Conservation (phyloP, 2,888 invertebrate genomes). For the Ochropacha duplaris region DNA sequence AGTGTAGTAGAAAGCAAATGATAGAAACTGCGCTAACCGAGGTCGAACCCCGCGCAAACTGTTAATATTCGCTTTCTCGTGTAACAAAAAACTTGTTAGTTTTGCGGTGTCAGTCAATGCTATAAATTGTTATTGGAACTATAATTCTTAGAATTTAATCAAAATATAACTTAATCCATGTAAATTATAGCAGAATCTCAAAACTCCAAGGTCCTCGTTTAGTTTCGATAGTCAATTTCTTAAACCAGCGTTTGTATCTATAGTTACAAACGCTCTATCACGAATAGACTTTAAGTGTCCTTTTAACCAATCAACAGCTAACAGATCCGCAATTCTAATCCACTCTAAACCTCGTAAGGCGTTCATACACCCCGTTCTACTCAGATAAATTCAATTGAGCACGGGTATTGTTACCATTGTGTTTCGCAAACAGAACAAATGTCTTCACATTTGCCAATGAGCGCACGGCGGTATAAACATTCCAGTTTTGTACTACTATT, state of each 20-base stretch:
- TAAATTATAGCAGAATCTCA: neutral
- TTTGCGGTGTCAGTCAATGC: conserved; percentile 11
- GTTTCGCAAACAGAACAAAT: neutral
- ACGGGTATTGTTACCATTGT: neutral
- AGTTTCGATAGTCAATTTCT: neutral
- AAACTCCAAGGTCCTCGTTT: neutral
- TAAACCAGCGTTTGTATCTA: neutral
- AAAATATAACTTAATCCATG: neutral
- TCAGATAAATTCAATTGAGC: neutral
- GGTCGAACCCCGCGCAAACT: conserved; percentile 39
- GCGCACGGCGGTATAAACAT: neutral
- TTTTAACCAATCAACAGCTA: neutral
- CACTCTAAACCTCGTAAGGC: neutral
- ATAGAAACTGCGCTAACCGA: conserved; percentile 31
- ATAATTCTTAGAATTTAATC: too few species aligned
- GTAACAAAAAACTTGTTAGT: conserved; percentile 54
- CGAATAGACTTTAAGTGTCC: neutral
- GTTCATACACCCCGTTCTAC: neutral
- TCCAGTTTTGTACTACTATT: neutral
- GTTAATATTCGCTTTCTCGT: conserved; percentile 58
- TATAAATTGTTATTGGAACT: neutral
- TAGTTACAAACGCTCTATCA: neutral
- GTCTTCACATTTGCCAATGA: neutral
- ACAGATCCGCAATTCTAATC: conserved; percentile 1
- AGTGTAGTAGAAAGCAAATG: conserved; percentile 19